Evolutionary conservation across 2,888 invertebrate genomes (phyloP).

Genomic region (Ochropleura plecta): DNA sequence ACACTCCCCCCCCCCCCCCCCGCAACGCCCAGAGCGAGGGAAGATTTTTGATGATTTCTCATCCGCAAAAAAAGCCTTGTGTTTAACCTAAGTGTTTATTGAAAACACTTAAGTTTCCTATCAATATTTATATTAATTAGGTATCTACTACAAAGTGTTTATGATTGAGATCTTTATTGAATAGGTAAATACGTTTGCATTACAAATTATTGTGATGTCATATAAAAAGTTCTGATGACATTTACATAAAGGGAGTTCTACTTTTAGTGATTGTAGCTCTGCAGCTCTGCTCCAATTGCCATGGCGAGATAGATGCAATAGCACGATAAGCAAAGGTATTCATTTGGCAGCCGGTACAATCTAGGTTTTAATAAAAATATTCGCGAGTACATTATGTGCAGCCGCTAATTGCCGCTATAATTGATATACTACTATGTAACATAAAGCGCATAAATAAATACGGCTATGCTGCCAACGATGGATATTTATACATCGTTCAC

Average conservation of each 20-base stretch:
- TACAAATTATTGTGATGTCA: conserved; percentile 2
- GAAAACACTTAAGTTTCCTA: background rate
- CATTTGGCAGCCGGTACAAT: background rate
- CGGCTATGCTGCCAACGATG: background rate
- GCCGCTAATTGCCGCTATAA: conserved; percentile 35
- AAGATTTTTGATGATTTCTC: no score
- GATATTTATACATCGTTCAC: conserved; percentile 12
- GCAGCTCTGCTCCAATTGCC: no score
- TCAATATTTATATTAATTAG: background rate
- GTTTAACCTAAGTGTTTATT: no score
- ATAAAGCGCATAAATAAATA: conserved; percentile 23
- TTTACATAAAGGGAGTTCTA: background rate
- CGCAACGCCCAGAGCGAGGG: no score
- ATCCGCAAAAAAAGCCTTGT: no score
- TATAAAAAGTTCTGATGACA: background rate
- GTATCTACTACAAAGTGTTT: background rate
- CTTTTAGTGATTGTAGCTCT: background rate
- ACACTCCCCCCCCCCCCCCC: no score
- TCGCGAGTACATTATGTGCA: conserved; percentile 1
- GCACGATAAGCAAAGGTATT: background rate
- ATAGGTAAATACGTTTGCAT: background rate
- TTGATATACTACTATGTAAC: conserved; percentile 35
- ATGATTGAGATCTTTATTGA: background rate
- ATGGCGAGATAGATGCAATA: background rate
- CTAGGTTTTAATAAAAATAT: conserved; percentile 23